Evolutionary conservation across 2,888 invertebrate species (phyloP), one percentile per base, ranked within the genome.

Genomic region (Habroteleia sp.): DNA sequence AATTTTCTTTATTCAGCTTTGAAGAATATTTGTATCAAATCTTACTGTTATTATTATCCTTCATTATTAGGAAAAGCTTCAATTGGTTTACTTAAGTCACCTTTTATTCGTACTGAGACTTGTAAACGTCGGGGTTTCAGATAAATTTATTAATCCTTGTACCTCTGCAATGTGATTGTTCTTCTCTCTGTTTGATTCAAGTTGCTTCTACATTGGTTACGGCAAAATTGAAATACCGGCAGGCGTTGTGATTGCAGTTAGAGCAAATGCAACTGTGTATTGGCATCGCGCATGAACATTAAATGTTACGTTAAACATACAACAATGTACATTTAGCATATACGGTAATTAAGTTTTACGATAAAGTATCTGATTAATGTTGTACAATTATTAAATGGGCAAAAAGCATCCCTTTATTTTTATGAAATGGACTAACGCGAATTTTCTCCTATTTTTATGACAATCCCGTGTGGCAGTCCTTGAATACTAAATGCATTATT

Each of bases 211-310:
- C 37, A 16, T 23, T 20, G n/a, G 41, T 41, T 7, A 20, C 17
- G 39, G 42, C 62, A 74, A 74, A 68, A 74, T 74, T 74, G 73
- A 66, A 74, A 74, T 27, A 39, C 46, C 16, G 41, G 16, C 62
- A 46, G 25, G 37, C 35, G 31, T 48, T 73, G 54, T 41, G 65
- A 66, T 66, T 66, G 39, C 54, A 60, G 52, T 73, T 60, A 66
- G 60, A 4, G 44, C 52, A 39, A 52, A 65, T 39, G 50, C 39
- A 27, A 48, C 42, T 25, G 10, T 56, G 23, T 27, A 52, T 63
- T 56, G 60, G 37, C 14, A 44, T 25, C 6, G 37, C 23, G 41
- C 35, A 23, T 44, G 35, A 14, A 31, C 48, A 50, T 48, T 66
- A 46, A 66, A 35, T 39, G 54, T 56, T 41, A 27, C 37, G 56